Evolutionary conservation across 2,888 invertebrate genomes (phyloP).

Genomic region (Germaria angustata): DNA sequence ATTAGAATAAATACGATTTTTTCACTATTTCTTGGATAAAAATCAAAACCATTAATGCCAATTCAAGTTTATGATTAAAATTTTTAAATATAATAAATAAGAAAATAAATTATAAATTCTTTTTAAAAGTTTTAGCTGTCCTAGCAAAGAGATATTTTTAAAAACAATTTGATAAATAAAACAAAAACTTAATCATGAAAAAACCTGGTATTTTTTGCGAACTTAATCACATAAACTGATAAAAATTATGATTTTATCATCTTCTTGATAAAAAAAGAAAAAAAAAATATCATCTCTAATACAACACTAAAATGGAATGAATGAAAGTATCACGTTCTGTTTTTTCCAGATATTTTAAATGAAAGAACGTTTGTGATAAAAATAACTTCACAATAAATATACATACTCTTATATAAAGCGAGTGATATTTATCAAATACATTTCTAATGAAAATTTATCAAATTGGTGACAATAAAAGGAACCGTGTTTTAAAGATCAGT

Average conservation of each 20-base stretch:
- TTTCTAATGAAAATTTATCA: too few relatives aligned
- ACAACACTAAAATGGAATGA: not conserved
- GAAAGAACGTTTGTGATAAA: constrained; percentile 9
- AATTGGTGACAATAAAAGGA: too few relatives aligned
- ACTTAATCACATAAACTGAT: constrained; percentile 12
- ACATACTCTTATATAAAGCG: too few relatives aligned
- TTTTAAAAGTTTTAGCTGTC: not conserved
- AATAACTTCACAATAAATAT: not conserved
- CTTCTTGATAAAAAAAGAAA: not conserved
- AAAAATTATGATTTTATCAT: not conserved
- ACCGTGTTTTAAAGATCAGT: too few relatives aligned
- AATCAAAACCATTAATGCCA: too few relatives aligned
- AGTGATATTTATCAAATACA: too few relatives aligned
- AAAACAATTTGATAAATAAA: not conserved
- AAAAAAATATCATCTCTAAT: too few relatives aligned
- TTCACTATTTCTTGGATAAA: too few relatives aligned
- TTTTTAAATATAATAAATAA: too few relatives aligned
- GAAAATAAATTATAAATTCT: too few relatives aligned
- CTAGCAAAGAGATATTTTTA: not conserved
- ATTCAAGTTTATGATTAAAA: too few relatives aligned
- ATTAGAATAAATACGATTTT: too few relatives aligned
- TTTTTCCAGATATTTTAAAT: not conserved
- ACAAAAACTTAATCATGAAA: not conserved
- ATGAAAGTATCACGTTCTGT: constrained; percentile 3
- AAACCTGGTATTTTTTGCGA: not conserved